Evolutionary conservation across 2,113 vertebrate species (phyloP).

Genomic region (Antechinus flavipes): DNA sequence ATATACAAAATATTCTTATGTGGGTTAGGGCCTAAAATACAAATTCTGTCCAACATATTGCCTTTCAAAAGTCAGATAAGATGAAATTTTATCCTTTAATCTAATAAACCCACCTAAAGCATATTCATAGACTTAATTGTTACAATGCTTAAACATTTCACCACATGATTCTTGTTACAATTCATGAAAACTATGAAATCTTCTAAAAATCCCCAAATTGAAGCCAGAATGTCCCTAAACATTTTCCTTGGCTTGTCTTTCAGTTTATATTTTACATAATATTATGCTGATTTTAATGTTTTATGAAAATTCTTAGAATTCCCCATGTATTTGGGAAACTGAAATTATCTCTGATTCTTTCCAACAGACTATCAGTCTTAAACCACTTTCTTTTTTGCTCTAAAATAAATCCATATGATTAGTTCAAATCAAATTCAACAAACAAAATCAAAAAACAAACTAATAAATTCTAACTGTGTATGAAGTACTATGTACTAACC

Average conservation of each 20-base stretch:
- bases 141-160: not conserved
- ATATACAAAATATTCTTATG: not conserved
- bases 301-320: slow-evolving; percentile 30
- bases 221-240: slow-evolving; percentile 44
- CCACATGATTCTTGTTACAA: slow-evolving; percentile 1
- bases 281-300: slow-evolving; percentile 47
- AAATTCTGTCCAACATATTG: not conserved
- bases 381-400: not conserved
- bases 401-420: not conserved
- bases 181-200: slow-evolving; percentile 15
- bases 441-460: not conserved
- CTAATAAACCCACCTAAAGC: slow-evolving; percentile 1
- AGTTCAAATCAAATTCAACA: not conserved
- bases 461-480: not conserved
- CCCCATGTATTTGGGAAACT: slow-evolving; percentile 23
- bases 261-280: slow-evolving; percentile 25
- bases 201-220: slow-evolving; percentile 41
- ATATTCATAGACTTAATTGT: slow-evolving; percentile 10
- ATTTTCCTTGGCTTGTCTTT: slow-evolving; percentile 27
- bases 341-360: not conserved
- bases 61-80: not conserved
- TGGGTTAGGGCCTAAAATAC: not conserved
- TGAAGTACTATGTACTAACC: not conserved
- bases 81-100: not conserved
- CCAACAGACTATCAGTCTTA: not conserved